Evolutionary conservation across 2,113 vertebrate species (phyloP).

Genomic region (Dicentrarchus labrax): DNA sequence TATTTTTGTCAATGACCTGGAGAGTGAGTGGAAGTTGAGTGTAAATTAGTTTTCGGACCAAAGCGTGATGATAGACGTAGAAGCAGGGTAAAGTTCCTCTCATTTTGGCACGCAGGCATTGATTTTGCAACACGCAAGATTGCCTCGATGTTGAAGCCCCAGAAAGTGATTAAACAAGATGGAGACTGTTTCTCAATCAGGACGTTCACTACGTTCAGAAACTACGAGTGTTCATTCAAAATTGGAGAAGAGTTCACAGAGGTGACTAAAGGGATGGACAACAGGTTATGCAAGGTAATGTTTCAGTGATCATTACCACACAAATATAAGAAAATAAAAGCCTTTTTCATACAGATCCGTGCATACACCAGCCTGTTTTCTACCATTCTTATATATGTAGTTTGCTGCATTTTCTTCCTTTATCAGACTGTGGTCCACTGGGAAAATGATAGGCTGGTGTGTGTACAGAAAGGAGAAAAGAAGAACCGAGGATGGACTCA

Average conservation of each 20-base stretch:
- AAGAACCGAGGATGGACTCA: conserved; percentile 91
- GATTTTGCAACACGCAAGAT: conserved; percentile 91
- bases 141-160: conserved; percentile 89
- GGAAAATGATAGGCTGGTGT: conserved; percentile 88
- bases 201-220: conserved; percentile 87
- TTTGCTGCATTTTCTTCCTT: neutral
- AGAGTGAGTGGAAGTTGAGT: neutral
- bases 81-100: neutral
- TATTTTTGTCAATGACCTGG: neutral
- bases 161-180: conserved; percentile 91
- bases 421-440: conserved; percentile 88
- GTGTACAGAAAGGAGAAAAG: conserved; percentile 91
- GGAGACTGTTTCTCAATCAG: conserved; percentile 87
- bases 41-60: neutral
- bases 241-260: conserved; percentile 90
- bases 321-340: neutral
- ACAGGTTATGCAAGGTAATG: conserved; percentile 88
- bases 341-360: neutral
- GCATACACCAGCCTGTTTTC: too few species aligned
- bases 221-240: conserved; percentile 85
- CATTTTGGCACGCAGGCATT: conserved; percentile 81
- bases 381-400: too few species aligned
- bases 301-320: too few species aligned
- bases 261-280: conserved; percentile 91
- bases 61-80: neutral